Evolutionary conservation across 92 coral and sea anemone genomes (phyloP).

Genomic region (Plumapathes pennacea): DNA sequence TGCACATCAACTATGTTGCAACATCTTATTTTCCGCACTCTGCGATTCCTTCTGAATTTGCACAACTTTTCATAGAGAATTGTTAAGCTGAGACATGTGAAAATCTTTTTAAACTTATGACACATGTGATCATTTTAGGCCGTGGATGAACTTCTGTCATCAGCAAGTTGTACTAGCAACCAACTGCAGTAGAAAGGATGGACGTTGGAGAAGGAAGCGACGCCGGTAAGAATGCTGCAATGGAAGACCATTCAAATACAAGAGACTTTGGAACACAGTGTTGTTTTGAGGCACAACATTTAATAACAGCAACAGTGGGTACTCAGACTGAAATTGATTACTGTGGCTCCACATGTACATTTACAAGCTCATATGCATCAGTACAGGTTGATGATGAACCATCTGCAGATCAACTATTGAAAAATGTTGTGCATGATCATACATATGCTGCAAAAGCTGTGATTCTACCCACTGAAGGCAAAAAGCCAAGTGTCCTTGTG

Average conservation of each 20-base stretch:
- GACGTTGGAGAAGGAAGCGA: not conserved
- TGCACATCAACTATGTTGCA: too few relatives aligned
- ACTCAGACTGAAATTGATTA: not conserved
- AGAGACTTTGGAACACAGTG: constrained; percentile 6
- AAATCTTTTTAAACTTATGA: too few relatives aligned
- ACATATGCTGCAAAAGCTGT: not conserved
- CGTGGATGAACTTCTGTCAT: not conserved
- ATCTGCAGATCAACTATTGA: not conserved
- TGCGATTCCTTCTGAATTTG: too few relatives aligned
- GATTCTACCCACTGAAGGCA: constrained; percentile 3
- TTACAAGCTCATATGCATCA: not conserved
- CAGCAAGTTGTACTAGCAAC: not conserved
- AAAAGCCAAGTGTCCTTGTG: not conserved
- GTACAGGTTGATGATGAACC: not conserved
- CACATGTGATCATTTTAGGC: not conserved
- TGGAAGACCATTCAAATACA: not conserved
- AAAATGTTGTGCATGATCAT: not conserved
- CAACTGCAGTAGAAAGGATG: not conserved
- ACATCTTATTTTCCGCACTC: too few relatives aligned
- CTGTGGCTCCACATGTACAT: not conserved
- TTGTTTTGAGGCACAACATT: not conserved
- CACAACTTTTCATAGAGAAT: too few relatives aligned
- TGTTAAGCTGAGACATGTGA: too few relatives aligned
- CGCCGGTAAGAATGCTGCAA: not conserved
- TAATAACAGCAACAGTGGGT: not conserved